Conservation (phyloP, 2,888 invertebrate species). For the Drosophila lacicola region DNA sequence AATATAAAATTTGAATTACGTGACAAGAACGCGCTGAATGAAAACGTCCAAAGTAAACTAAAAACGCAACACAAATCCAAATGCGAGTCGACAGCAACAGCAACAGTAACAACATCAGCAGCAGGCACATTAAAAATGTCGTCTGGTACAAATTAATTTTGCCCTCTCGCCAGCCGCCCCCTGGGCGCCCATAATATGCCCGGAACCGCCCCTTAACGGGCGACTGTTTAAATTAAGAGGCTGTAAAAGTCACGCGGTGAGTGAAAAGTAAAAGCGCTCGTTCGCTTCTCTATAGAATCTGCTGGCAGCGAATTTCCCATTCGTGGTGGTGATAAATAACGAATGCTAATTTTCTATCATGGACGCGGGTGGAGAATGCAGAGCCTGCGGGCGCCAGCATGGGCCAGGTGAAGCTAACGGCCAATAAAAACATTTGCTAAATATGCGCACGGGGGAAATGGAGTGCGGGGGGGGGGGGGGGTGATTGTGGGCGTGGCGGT, state of each 20-base stretch:
- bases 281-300: slow-evolving; percentile 30
- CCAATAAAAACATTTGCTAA: slow-evolving; percentile 76
- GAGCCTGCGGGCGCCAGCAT: slow-evolving; percentile 19
- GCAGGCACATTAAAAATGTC: slow-evolving; percentile 73
- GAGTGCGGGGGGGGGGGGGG: neutral
- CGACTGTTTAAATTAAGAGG: slow-evolving; percentile 78
- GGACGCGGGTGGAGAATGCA: slow-evolving; percentile 6
- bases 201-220: slow-evolving; percentile 31
- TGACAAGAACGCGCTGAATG: slow-evolving; percentile 66
- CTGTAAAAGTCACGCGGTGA: slow-evolving; percentile 80
- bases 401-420: slow-evolving; percentile 77
- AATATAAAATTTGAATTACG: slow-evolving; percentile 81
- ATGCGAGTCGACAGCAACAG: slow-evolving; percentile 33
- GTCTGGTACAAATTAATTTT: slow-evolving; percentile 81
- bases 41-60: slow-evolving; percentile 46
- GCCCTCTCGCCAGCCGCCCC: slow-evolving; percentile 37
- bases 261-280: slow-evolving; percentile 70
- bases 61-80: slow-evolving; percentile 58
- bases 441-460: slow-evolving; percentile 43
- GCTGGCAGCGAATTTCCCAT: slow-evolving; percentile 41
- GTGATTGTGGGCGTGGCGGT: neutral
- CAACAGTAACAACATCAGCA: slow-evolving; percentile 29
- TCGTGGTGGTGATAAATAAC: slow-evolving; percentile 71
- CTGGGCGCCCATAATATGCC: slow-evolving; percentile 52
- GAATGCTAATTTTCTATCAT: slow-evolving; percentile 76